Conservation (phyloP, 2,797 vertebrate species). For the Micrastur ruficollis region DNA sequence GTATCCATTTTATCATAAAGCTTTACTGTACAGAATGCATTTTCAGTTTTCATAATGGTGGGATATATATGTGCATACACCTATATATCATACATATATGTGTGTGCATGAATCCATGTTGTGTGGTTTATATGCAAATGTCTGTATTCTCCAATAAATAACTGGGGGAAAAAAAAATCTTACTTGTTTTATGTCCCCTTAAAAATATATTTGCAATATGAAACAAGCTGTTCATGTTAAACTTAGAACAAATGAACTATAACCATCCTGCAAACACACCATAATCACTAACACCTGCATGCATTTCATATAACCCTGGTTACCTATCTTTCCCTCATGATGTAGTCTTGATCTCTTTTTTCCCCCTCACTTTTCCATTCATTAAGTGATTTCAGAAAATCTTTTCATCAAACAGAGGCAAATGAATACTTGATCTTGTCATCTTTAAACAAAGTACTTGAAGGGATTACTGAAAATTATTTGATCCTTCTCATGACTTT, state of each 20-base stretch:
- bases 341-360: background rate
- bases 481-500: background rate
- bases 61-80: fast-evolving
- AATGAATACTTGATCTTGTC: background rate
- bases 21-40: background rate
- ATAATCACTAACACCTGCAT: background rate
- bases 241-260: background rate
- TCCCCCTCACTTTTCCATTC: background rate
- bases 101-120: background rate
- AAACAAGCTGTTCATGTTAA: background rate
- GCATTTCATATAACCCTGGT: background rate
- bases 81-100: fast-evolving
- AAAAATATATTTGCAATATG: background rate
- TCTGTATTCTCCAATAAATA: background rate
- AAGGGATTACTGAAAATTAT: background rate
- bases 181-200: background rate
- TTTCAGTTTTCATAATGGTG: background rate
- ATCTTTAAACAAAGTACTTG: background rate
- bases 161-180: background rate
- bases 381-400: background rate
- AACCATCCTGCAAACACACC: background rate
- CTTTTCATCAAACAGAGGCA: background rate
- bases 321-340: background rate
- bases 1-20: background rate
- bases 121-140: background rate